Evolutionary conservation across 2,797 vertebrate genomes (phyloP), one percentile per base, ranked within the genome.

Genomic region (Lepidocolaptes lacrymiger): DNA sequence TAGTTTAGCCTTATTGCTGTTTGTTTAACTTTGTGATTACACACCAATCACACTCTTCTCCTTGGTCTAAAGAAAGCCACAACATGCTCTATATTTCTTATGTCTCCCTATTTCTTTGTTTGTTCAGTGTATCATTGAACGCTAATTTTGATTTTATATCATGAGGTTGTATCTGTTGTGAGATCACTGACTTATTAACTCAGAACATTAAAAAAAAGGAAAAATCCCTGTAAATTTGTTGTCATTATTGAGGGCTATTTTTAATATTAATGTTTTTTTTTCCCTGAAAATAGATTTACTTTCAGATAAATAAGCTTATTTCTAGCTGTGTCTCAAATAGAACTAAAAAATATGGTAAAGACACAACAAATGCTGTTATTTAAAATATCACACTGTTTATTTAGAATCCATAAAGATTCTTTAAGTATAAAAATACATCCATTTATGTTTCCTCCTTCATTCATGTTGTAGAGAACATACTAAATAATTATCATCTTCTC

Each of bases 11-110:
- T 95, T 96, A 90, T 78, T 95, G 79, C 73, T 96, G 91, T 91
- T 92, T 96, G 83, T 97, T 98, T 98, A 96, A 94, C 89, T 97
- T 92, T 84, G 56, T 96, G 95, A 97, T 97, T 96, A 95, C 67
- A 95, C 87, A 89, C 90, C 96, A 96, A 93, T 97, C 96, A 97
- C 94, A 89, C 77, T 80, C 93, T 95, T 96, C 91, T 93, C 75
- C 71, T 93, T 95, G 96, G 82, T 93, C 89, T 89, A 75, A 80
- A 91, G 92, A 83, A 90, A 96, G 85, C 46, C 63, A 12, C 49
- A 58, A 84, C 83, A 83, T 85, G 67, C 85, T 61, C 34, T 36
- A 39, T 91, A 58, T 69, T 96, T 90, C 86, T 89, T 56, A 27
- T 27, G 36, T 71, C 51, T 91, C n/a, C 87, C 84, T 55, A 36